Evolutionary conservation across 2,888 invertebrate genomes (phyloP).

Genomic region (Drosophila nigritarsus): DNA sequence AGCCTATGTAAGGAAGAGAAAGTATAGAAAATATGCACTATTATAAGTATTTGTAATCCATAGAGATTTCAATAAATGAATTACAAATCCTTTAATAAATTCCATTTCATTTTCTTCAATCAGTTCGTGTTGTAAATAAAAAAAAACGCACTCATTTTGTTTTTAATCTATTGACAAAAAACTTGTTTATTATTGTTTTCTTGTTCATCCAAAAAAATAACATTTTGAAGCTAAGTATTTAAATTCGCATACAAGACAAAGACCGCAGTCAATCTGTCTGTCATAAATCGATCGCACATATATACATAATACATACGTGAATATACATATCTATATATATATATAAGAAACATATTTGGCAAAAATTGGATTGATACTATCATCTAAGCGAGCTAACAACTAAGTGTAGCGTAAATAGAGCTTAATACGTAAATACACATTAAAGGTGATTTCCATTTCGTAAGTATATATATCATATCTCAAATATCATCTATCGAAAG

Average conservation of each 20-base stretch:
- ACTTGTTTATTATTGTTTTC: conserved; percentile 44
- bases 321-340: conserved; percentile 37
- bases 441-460: conserved; percentile 12
- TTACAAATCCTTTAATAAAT: background rate
- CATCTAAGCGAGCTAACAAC: conserved; percentile 52
- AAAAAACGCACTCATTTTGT: background rate
- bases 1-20: background rate
- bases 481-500: conserved; percentile 18
- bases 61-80: background rate
- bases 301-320: conserved; percentile 22
- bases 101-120: background rate
- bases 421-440: conserved; percentile 27
- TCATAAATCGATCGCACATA: conserved; percentile 17
- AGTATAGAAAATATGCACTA: background rate
- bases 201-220: conserved; percentile 35
- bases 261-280: conserved; percentile 17
- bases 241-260: conserved; percentile 31
- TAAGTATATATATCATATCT: conserved; percentile 20
- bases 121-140: background rate
- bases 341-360: conserved; percentile 72
- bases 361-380: conserved; percentile 73
- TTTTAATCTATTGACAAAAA: conserved; percentile 44
- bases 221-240: conserved; percentile 48
- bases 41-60: background rate
- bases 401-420: conserved; percentile 42